Evolutionary conservation across 2,797 vertebrate genomes (phyloP).

Genomic region (Poeciliopsis infans): DNA sequence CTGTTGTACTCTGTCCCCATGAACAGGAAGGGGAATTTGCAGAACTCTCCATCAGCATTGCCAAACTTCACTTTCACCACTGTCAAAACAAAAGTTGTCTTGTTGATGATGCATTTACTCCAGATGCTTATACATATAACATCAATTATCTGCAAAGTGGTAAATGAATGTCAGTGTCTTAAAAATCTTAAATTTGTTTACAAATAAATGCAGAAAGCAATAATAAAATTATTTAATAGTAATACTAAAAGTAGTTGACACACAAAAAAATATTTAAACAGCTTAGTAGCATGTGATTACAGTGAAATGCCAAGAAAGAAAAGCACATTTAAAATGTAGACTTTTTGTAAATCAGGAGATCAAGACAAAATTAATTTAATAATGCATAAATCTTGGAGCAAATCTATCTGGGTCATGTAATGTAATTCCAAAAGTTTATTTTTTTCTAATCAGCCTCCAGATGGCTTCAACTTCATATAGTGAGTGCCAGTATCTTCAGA

Average conservation of each 20-base stretch:
- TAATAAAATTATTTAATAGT: neutral
- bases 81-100: slow-evolving; percentile 50
- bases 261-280: neutral
- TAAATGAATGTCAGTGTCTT: neutral
- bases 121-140: neutral
- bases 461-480: slow-evolving; percentile 38
- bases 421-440: slow-evolving; percentile 15
- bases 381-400: neutral
- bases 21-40: slow-evolving; percentile 97
- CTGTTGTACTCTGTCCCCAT: slow-evolving; percentile 91
- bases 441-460: slow-evolving; percentile 51
- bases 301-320: neutral
- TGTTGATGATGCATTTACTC: neutral
- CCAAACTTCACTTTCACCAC: slow-evolving; percentile 97
- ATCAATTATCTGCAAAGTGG: neutral
- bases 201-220: neutral
- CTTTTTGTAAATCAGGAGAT: neutral
- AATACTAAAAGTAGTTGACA: neutral
- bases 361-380: neutral
- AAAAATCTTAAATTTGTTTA: neutral
- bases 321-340: neutral
- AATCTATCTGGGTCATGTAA: neutral
- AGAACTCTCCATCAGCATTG: slow-evolving; percentile 96
- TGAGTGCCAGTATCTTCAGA: slow-evolving; percentile 39
- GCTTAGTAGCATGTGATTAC: neutral